Conservation (phyloP, 1,140 invertebrate species). For the Manduca sexta region DNA sequence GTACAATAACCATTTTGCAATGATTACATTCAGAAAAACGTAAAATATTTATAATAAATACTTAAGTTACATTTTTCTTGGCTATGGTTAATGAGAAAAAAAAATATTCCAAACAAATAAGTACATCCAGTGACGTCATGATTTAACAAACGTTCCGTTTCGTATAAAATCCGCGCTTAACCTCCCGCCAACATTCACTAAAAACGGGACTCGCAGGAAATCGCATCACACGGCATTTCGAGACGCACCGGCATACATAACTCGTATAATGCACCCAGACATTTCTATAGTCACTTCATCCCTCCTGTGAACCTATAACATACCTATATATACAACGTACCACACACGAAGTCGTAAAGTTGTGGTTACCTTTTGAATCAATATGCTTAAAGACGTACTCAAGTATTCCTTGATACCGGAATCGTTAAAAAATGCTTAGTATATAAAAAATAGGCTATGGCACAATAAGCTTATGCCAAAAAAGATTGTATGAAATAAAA, state of each 20-base stretch:
- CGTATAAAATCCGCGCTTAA: conserved; percentile 7
- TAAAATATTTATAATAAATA: too few relatives aligned
- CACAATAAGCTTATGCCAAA: too few relatives aligned
- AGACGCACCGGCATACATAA: conserved; percentile 39
- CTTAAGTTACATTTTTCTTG: too few relatives aligned
- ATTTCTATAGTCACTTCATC: conserved; percentile 52
- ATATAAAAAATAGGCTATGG: too few relatives aligned
- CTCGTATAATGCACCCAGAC: conserved; percentile 59
- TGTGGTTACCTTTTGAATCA: not conserved
- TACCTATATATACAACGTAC: conserved; percentile 16
- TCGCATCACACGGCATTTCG: conserved; percentile 38
- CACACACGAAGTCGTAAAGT: not conserved
- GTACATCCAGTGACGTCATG: not conserved
- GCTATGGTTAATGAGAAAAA: too few relatives aligned
- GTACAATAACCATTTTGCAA: too few relatives aligned
- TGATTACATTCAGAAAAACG: too few relatives aligned
- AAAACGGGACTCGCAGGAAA: conserved; percentile 31
- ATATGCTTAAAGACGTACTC: too few relatives aligned
- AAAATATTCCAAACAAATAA: too few relatives aligned
- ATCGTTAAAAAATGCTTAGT: too few relatives aligned
- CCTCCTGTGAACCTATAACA: conserved; percentile 27
- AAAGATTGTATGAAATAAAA: conserved; percentile 4
- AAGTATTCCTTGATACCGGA: too few relatives aligned
- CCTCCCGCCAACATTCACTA: conserved; percentile 20
- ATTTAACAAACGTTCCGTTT: not conserved